These are phyloP conservation scores for Macrosoma leucophasiata DNA, from an alignment of 2,888 invertebrate genomes.

Conservation along the genomic window DNA sequence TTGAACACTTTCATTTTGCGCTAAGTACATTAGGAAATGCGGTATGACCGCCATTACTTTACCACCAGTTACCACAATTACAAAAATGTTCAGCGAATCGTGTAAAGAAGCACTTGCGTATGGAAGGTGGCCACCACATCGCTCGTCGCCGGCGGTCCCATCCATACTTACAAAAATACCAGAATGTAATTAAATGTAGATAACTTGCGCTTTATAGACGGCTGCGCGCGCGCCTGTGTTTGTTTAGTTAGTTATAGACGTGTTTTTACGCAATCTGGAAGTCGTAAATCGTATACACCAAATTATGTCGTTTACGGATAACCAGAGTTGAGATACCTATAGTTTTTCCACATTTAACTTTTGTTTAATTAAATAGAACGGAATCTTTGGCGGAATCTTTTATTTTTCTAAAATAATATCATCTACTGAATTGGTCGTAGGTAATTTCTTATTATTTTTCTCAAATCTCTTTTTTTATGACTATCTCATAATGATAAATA, in stretches of 20 bases:
- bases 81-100: conserved; percentile 3
- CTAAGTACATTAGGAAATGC: too few relatives aligned
- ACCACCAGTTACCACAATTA: not conserved
- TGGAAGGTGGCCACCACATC: conserved; percentile 49
- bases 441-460: too few relatives aligned
- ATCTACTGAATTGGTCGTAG: too few relatives aligned
- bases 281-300: conserved; percentile 71
- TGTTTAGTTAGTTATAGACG: conserved; percentile 72
- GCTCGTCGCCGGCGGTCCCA: conserved; percentile 62
- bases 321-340: conserved; percentile 47
- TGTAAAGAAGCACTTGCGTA: conserved; percentile 1
- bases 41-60: not conserved
- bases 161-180: conserved; percentile 73
- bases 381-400: too few relatives aligned
- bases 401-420: too few relatives aligned
- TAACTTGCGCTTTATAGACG: conserved; percentile 74
- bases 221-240: conserved; percentile 66
- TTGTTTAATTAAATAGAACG: too few relatives aligned
- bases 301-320: conserved; percentile 74
- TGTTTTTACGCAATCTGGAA: conserved; percentile 76
- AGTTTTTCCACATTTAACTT: too few relatives aligned
- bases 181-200: conserved; percentile 74
- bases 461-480: too few relatives aligned
- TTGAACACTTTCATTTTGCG: too few relatives aligned
- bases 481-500: too few relatives aligned